Evolutionary conservation across 2,888 invertebrate species (phyloP).

Genomic region (Drosophila neoperkinsi): DNA sequence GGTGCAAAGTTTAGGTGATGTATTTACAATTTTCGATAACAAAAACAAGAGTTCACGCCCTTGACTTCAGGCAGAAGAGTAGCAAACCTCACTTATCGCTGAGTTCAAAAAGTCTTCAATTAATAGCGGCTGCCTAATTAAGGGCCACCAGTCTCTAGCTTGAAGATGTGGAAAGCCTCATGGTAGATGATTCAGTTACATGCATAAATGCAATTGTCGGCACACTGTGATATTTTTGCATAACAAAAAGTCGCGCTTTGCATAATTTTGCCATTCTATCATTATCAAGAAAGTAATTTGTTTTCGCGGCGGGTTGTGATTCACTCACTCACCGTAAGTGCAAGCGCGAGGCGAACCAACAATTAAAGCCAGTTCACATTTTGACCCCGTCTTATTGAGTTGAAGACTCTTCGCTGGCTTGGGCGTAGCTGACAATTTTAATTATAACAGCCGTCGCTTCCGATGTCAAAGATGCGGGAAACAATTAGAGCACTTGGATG

Average conservation of each 20-base stretch:
- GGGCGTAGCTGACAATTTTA: slow-evolving; percentile 76
- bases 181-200: slow-evolving; percentile 28
- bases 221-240: slow-evolving; percentile 51
- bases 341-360: slow-evolving; percentile 32
- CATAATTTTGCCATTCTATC: slow-evolving; percentile 66
- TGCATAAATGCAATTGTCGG: slow-evolving; percentile 27
- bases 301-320: slow-evolving; percentile 51
- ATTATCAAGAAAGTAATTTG: slow-evolving; percentile 33
- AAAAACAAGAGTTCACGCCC: slow-evolving; percentile 20
- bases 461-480: slow-evolving; percentile 81
- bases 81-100: slow-evolving; percentile 5
- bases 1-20: not conserved
- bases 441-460: slow-evolving; percentile 69
- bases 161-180: not conserved
- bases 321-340: slow-evolving; percentile 47
- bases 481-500: slow-evolving; percentile 70
- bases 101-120: slow-evolving; percentile 38
- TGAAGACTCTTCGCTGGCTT: slow-evolving; percentile 40
- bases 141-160: slow-evolving; percentile 8
- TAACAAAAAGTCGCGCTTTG: slow-evolving; percentile 65
- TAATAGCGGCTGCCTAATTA: slow-evolving; percentile 33
- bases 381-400: slow-evolving; percentile 74
- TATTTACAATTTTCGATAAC: not conserved
- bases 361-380: slow-evolving; percentile 76
- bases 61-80: slow-evolving; percentile 19